Conservation (phyloP, 64 coral and sea anemone genomes). For the Catalaphyllia jardinei region DNA sequence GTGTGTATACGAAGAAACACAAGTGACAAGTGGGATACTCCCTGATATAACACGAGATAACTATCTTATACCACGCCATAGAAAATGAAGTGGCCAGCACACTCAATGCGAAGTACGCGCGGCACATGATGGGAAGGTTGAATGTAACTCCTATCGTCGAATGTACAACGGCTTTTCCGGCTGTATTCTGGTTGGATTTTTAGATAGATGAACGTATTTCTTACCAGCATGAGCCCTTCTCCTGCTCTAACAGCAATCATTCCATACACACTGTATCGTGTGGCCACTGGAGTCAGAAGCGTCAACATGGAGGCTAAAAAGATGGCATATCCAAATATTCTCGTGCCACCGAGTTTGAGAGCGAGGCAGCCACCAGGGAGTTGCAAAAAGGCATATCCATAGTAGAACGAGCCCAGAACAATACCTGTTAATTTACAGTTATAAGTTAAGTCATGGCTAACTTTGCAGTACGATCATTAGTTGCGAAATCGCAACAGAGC, state of each 20-base stretch:
- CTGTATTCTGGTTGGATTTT: too few species aligned
- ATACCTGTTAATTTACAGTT: slow-evolving; percentile 36
- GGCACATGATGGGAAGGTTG: too few species aligned
- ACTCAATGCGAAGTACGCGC: too few species aligned
- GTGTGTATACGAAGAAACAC: too few species aligned
- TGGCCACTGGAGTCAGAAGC: slow-evolving; percentile 80
- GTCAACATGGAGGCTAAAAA: slow-evolving; percentile 85
- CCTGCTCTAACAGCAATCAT: slow-evolving; percentile 69
- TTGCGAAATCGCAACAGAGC: too few species aligned
- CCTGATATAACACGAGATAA: too few species aligned
- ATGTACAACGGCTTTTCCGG: too few species aligned
- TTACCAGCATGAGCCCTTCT: slow-evolving; percentile 81
- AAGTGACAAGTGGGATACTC: too few species aligned
- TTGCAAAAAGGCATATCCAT: slow-evolving; percentile 83
- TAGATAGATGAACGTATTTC: not conserved
- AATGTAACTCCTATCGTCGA: too few species aligned
- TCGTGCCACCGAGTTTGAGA: slow-evolving; percentile 68
- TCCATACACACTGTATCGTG: slow-evolving; percentile 78
- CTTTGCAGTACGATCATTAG: too few species aligned
- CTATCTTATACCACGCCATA: too few species aligned
- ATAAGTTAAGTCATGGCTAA: not conserved
- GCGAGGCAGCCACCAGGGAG: slow-evolving; percentile 78
- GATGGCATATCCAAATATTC: slow-evolving; percentile 88
- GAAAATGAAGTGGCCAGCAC: too few species aligned
- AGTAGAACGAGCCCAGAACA: slow-evolving; percentile 84